These are phyloP conservation scores for Augochlora pura DNA, from an alignment of 1,140 invertebrate genomes.

Conservation along the genomic window DNA sequence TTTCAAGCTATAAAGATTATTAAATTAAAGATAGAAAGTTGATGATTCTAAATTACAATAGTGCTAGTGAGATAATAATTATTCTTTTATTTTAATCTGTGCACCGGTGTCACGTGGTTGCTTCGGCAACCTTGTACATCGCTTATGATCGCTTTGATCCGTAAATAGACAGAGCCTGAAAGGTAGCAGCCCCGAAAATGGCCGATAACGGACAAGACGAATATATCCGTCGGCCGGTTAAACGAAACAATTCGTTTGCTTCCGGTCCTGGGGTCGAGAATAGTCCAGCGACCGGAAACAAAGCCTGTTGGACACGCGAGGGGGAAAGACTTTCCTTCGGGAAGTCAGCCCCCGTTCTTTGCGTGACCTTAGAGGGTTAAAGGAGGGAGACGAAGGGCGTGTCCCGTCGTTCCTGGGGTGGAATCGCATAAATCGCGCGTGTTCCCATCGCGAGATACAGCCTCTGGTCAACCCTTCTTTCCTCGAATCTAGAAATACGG, in stretches of 20 bases:
- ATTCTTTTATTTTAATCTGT: too few species aligned
- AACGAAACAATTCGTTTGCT: background rate
- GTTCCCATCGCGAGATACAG: constrained; percentile 27
- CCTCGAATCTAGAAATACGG: constrained; percentile 32
- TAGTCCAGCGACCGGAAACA: background rate
- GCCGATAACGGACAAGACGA: background rate
- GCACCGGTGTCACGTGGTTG: too few species aligned
- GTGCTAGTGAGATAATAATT: too few species aligned
- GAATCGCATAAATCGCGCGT: constrained; percentile 41
- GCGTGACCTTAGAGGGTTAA: constrained; percentile 25
- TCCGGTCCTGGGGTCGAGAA: background rate
- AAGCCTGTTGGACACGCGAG: constrained; percentile 3
- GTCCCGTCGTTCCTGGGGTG: background rate
- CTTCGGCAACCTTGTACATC: too few species aligned
- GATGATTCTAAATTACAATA: too few species aligned
- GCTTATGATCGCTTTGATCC: too few species aligned
- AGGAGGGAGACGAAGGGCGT: constrained; percentile 33
- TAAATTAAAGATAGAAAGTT: too few species aligned
- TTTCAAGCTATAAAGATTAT: too few species aligned
- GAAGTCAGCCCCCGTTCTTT: background rate
- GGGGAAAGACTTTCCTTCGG: background rate
- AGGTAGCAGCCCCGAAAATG: background rate
- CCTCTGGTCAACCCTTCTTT: background rate
- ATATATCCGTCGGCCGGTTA: constrained; percentile 9
- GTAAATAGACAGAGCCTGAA: background rate